phyloP scores from a whole-genome alignment of 2,888 invertebrate species.

The Euplagia quadripunctaria region DNA sequence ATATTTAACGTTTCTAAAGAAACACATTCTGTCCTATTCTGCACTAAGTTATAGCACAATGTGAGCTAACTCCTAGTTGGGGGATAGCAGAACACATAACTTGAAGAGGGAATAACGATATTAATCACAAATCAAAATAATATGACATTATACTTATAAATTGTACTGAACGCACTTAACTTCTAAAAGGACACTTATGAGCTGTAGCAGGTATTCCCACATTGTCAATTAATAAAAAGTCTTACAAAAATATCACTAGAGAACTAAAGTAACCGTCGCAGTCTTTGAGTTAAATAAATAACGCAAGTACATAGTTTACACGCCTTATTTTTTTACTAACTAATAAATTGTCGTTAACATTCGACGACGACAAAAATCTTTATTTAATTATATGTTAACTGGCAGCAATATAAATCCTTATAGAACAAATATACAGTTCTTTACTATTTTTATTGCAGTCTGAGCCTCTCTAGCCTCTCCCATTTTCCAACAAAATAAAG shows the following conservation, averaged over 20 bases:
- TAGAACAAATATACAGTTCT: not conserved
- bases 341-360: too few relatives aligned
- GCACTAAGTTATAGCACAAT: not conserved
- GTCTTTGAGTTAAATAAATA: slow-evolving; percentile 1
- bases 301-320: not conserved
- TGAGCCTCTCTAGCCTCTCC: not conserved
- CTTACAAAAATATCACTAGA: slow-evolving; percentile 3
- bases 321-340: too few relatives aligned
- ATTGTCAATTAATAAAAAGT: not conserved
- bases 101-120: not conserved
- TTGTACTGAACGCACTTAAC: not conserved
- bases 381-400: not conserved
- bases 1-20: not conserved
- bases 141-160: not conserved
- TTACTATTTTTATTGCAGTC: not conserved
- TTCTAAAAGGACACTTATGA: slow-evolving; percentile 2
- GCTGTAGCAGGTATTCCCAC: too few relatives aligned
- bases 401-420: not conserved
- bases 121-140: not conserved
- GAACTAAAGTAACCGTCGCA: not conserved
- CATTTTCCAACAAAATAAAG: not conserved
- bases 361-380: not conserved
- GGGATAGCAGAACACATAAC: too few relatives aligned
- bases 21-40: not conserved
- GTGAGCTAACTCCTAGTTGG: not conserved